Conservation (phyloP, 1,140 invertebrate species). For the Zeugodacus cucurbitae region DNA sequence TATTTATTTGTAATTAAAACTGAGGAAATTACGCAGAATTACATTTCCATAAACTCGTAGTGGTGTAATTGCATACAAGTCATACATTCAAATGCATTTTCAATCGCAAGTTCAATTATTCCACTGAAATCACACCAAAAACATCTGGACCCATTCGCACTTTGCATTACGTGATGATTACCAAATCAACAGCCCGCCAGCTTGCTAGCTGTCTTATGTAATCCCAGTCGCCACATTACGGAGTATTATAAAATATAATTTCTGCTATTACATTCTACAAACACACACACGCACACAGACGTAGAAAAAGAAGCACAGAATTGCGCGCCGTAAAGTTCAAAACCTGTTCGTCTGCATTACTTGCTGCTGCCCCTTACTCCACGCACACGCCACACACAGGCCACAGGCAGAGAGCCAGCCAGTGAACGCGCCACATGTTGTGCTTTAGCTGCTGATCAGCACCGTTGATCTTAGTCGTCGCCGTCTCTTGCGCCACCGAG, state of each 20-base stretch:
- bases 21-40: too few species aligned
- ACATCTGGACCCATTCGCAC: background rate
- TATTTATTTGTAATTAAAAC: too few species aligned
- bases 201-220: background rate
- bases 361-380: background rate
- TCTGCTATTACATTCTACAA: slow-evolving; percentile 8
- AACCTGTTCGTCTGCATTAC: slow-evolving; percentile 5
- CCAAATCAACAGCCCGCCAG: background rate
- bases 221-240: background rate
- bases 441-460: background rate
- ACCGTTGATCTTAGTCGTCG: background rate
- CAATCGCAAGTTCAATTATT: background rate
- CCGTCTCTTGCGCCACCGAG: background rate
- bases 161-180: background rate
- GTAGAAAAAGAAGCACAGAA: background rate
- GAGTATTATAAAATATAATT: slow-evolving; percentile 22
- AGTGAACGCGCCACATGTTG: background rate
- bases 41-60: too few species aligned
- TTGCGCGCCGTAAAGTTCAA: background rate
- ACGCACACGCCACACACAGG: background rate
- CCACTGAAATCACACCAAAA: background rate
- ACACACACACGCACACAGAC: background rate
- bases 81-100: background rate
- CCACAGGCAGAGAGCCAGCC: background rate
- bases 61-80: too few species aligned